phyloP scores from a whole-genome alignment of 2,888 invertebrate genomes.

The Ichneumoninae sp. region DNA sequence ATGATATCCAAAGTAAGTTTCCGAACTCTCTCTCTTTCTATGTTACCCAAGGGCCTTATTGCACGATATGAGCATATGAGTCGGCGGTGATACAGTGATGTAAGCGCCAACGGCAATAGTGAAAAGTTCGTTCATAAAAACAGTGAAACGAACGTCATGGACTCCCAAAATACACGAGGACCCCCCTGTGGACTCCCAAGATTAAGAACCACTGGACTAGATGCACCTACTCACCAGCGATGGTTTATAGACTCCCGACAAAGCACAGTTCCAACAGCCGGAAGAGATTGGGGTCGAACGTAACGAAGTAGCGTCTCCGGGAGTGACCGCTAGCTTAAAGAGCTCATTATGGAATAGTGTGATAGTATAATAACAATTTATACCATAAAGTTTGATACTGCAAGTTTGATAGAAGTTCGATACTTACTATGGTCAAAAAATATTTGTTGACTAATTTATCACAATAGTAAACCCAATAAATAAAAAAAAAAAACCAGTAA shows the following conservation, averaged over 20 bases:
- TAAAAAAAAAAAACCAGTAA: too few relatives aligned
- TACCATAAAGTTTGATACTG: background rate
- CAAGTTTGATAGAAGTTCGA: background rate
- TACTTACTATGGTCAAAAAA: background rate
- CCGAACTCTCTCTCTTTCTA: too few relatives aligned
- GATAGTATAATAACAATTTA: background rate
- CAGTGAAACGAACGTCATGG: too few relatives aligned
- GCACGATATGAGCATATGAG: too few relatives aligned
- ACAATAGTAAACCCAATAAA: background rate
- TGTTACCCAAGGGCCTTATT: too few relatives aligned
- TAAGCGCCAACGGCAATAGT: too few relatives aligned
- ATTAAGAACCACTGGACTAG: too few relatives aligned
- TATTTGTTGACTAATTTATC: background rate
- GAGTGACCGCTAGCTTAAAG: background rate
- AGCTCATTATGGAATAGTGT: background rate
- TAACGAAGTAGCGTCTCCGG: background rate
- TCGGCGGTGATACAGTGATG: too few relatives aligned
- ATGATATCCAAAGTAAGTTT: too few relatives aligned
- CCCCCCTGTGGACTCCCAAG: too few relatives aligned
- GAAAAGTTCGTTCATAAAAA: too few relatives aligned
- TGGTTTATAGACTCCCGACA: background rate
- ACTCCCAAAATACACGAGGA: too few relatives aligned
- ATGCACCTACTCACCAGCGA: background rate
- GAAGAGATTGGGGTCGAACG: background rate
- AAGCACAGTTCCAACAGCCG: background rate